Conservation (phyloP, 2,113 vertebrate genomes). For the Paratilapia polleni region DNA sequence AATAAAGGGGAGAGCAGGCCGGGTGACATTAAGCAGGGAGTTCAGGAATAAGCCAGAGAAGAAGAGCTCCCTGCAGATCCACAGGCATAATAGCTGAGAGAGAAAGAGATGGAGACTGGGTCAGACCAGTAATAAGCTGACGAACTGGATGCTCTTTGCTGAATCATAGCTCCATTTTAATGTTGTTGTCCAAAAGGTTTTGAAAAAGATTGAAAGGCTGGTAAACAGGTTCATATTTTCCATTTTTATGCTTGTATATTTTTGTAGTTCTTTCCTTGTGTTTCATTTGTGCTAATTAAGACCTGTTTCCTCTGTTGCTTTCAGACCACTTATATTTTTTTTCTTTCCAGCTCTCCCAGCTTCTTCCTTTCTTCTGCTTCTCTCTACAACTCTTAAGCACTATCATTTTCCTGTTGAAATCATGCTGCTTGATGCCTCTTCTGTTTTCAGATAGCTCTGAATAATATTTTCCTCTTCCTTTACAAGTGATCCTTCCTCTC, state of each 20-base stretch:
- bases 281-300: neutral
- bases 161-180: constrained; percentile 32
- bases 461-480: neutral
- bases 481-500: neutral
- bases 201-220: neutral
- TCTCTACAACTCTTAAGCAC: neutral
- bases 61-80: constrained; percentile 30
- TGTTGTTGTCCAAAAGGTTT: neutral
- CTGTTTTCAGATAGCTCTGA: constrained; percentile 13
- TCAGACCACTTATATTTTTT: neutral
- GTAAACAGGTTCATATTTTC: neutral
- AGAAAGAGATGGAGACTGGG: constrained; percentile 4
- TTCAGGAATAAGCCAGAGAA: constrained; percentile 33
- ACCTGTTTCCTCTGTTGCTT: neutral
- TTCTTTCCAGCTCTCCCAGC: neutral
- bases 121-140: neutral
- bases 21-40: constrained; percentile 33
- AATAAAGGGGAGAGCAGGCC: constrained; percentile 22
- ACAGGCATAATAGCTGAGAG: constrained; percentile 13
- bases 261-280: neutral
- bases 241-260: neutral
- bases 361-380: neutral
- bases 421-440: neutral
- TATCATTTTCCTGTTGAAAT: constrained; percentile 6
- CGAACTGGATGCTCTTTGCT: constrained; percentile 12